phyloP scores from a whole-genome alignment of 2,113 vertebrate species.

The Notothenia coriiceps region DNA sequence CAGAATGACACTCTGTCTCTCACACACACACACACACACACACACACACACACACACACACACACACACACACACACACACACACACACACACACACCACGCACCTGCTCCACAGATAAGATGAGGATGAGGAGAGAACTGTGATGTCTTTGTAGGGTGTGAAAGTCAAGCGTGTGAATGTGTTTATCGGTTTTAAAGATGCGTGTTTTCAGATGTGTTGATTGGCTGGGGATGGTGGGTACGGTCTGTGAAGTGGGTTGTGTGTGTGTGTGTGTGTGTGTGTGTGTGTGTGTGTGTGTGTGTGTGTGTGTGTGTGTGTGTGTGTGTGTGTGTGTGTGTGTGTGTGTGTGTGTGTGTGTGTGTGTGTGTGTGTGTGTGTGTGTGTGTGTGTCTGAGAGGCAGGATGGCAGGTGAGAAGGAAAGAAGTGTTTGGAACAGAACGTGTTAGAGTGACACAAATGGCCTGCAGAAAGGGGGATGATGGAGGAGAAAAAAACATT shows the following conservation, averaged over 20 bases:
- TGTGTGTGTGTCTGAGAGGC: conserved; percentile 31
- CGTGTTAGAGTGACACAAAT: conserved; percentile 69
- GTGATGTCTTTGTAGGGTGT: conserved; percentile 49
- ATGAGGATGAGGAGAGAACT: conserved; percentile 28
- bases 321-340: background rate
- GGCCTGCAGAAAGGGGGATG: conserved; percentile 44
- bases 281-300: conserved; percentile 23
- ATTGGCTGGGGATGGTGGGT: conserved; percentile 56
- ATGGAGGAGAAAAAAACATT: background rate
- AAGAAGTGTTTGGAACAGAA: conserved; percentile 60
- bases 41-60: conserved; percentile 20
- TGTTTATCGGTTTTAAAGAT: conserved; percentile 58
- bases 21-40: conserved; percentile 1
- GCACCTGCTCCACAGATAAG: conserved; percentile 44
- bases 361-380: background rate
- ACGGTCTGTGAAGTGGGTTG: conserved; percentile 29
- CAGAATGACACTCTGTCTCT: background rate
- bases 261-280: conserved; percentile 30
- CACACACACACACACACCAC: conserved; percentile 13
- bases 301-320: too few relatives aligned
- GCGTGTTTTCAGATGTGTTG: conserved; percentile 51
- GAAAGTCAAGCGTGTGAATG: conserved; percentile 54
- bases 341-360: too few relatives aligned
- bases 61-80: conserved; percentile 21
- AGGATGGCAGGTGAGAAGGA: conserved; percentile 67